Base-by-base conservation (phyloP, 2,113 vertebrate genomes). In the Tychaedon coryphoeus region DNA sequence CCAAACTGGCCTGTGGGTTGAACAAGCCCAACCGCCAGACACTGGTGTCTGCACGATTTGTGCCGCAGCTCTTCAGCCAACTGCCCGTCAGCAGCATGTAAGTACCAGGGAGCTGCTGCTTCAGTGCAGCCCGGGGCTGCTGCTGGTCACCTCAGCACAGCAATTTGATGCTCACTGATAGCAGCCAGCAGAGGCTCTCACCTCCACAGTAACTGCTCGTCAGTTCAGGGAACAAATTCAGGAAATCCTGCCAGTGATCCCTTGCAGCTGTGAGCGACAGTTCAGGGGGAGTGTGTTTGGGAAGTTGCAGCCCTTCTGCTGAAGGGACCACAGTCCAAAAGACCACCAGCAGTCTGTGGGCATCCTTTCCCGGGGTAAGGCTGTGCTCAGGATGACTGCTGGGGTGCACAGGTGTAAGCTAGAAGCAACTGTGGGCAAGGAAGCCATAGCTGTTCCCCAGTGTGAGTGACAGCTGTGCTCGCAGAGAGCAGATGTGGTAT, bases 21-120 rank as follows among this genome's bases (percentile, higher is more conserved):
- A 99, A 99, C 97, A 99, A 99, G 94, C 99, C 99, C 19, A 99
- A 99, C 92, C 98, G 98, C 23, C 99, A 99, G 97, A 99, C 99
- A 0, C 73, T 99, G 26, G 56, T 99, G 47, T 98, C 99, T 31
- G 97, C 97, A 6, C 98, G 95, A 16, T 99, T 98, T 4, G 98
- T 99, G 65, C 86, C 98, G 0, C 97, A 98, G 78, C 99, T 99
- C 91, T 99, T 99, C 95, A 98, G 93, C 95, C 97, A 98, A 3
- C 95, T 99, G 78, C 98, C 99, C 6, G 88, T 99, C 60, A n/a
- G 97, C 92, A 99, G 98, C 90, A 98, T 99, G 99, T 99, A 92
- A 98, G 99, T 98, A 84, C 74, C 67, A 85, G 69, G 57, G 38
- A 90, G 64, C 42, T 50, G 19, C 43, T 72, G 74, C 66, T 45